Evolutionary conservation across 2,888 invertebrate species (phyloP).

Genomic region (Zygaena filipendulae): DNA sequence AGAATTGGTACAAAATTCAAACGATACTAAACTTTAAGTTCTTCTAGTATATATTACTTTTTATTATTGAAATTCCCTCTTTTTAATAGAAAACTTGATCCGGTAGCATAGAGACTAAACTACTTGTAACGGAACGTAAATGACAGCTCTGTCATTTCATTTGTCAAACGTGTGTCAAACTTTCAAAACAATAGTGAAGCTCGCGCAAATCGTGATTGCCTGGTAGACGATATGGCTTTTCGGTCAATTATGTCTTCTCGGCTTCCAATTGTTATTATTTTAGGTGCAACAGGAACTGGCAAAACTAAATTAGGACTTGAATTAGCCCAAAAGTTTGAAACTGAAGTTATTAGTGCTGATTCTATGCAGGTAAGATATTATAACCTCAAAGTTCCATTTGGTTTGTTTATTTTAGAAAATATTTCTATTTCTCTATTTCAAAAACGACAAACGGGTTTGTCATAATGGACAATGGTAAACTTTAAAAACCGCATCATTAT

Average conservation of each 20-base stretch:
- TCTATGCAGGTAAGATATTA: conserved; percentile 90
- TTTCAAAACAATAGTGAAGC: conserved; percentile 54
- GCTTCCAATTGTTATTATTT: conserved; percentile 84
- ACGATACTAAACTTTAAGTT: too few relatives aligned
- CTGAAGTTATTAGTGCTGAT: conserved; percentile 97
- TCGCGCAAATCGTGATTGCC: conserved; percentile 28
- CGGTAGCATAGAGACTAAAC: too few relatives aligned
- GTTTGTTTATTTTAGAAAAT: conserved; percentile 6
- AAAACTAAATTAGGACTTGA: conserved; percentile 96
- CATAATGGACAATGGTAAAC: too few relatives aligned
- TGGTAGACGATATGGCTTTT: conserved; percentile 39
- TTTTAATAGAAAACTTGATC: too few relatives aligned
- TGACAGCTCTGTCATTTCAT: conserved; percentile 9
- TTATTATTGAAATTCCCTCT: too few relatives aligned
- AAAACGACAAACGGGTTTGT: too few relatives aligned
- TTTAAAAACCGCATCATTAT: too few relatives aligned
- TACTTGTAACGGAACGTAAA: too few relatives aligned
- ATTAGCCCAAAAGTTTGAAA: conserved; percentile 84
- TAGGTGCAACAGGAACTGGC: conserved; percentile 97
- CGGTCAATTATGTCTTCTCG: conserved; percentile 43
- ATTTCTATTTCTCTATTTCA: conserved; percentile 3
- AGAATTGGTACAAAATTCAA: too few relatives aligned
- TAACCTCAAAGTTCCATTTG: conserved; percentile 2
- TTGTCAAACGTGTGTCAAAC: conserved; percentile 15
- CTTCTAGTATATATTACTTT: too few relatives aligned